Evolutionary conservation across 2,888 invertebrate genomes (phyloP).

Genomic region (Ophion ellenae): DNA sequence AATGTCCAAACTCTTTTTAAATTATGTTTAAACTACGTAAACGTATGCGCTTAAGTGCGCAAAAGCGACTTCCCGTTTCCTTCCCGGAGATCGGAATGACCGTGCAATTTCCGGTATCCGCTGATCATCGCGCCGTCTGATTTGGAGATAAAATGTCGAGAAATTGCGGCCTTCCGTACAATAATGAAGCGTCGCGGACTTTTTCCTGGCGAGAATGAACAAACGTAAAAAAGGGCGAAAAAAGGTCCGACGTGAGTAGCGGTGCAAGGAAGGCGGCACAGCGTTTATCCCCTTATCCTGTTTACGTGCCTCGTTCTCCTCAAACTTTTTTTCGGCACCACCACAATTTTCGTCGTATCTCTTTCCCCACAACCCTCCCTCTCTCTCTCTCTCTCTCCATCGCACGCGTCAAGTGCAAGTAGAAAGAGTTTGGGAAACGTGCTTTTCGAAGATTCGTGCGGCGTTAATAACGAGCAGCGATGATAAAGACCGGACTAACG

Average conservation of each 20-base stretch:
- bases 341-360: conserved; percentile 42
- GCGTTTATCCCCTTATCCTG: conserved; percentile 67
- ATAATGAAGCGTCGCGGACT: conserved; percentile 41
- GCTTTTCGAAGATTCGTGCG: conserved; percentile 14
- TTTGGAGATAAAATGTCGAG: background rate
- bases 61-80: background rate
- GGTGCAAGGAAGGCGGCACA: conserved; percentile 18
- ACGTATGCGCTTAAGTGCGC: too few relatives aligned
- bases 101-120: conserved; percentile 1
- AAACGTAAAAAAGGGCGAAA: conserved; percentile 4
- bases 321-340: conserved; percentile 44
- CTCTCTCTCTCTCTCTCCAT: conserved; percentile 25
- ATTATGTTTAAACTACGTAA: background rate
- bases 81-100: background rate
- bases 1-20: background rate
- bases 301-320: conserved; percentile 63
- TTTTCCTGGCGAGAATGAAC: conserved; percentile 25
- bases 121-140: background rate
- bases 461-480: conserved; percentile 67
- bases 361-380: background rate
- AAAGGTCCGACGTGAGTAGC: conserved; percentile 30
- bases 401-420: conserved; percentile 7
- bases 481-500: conserved; percentile 63
- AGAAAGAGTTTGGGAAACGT: conserved; percentile 49
- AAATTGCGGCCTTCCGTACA: conserved; percentile 8